Percentiles rank a stretch among this genome's conserved stretches.
phyloP scores from a whole-genome alignment of 2,113 vertebrate species.

The Corythornis vintsioides region DNA sequence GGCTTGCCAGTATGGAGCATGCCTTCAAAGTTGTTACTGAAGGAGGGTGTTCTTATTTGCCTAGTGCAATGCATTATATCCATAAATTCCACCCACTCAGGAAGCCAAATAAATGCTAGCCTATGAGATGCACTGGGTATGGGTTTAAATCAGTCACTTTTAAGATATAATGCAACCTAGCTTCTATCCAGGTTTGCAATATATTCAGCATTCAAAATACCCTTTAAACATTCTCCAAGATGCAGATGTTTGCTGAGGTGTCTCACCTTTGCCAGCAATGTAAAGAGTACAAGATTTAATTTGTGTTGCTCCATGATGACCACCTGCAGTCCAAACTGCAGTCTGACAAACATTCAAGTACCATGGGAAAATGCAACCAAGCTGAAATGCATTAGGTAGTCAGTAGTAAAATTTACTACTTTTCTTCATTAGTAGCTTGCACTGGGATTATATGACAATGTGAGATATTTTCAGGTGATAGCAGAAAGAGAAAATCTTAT shows the following conservation, averaged over 20 bases:
- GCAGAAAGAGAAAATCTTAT: constrained; percentile 11
- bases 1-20: constrained; percentile 58
- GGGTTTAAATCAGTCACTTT: constrained; percentile 80
- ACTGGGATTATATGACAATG: constrained; percentile 4
- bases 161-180: constrained; percentile 73
- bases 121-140: constrained; percentile 79
- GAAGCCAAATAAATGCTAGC: constrained; percentile 82
- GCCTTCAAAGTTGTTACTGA: constrained; percentile 73
- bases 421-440: background rate
- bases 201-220: constrained; percentile 66
- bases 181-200: constrained; percentile 75
- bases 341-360: constrained; percentile 21
- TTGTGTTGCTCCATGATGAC: constrained; percentile 43
- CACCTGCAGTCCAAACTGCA: background rate
- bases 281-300: constrained; percentile 63
- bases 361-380: constrained; percentile 40
- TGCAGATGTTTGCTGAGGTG: constrained; percentile 71
- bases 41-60: constrained; percentile 80
- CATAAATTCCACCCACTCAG: constrained; percentile 80
- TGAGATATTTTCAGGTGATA: constrained; percentile 43
- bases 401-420: constrained; percentile 29
- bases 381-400: constrained; percentile 39
- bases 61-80: constrained; percentile 70
- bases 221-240: constrained; percentile 69
- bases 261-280: constrained; percentile 62